Evolutionary conservation across 2,113 vertebrate species (phyloP).

Genomic region (Ophiodon elongatus): DNA sequence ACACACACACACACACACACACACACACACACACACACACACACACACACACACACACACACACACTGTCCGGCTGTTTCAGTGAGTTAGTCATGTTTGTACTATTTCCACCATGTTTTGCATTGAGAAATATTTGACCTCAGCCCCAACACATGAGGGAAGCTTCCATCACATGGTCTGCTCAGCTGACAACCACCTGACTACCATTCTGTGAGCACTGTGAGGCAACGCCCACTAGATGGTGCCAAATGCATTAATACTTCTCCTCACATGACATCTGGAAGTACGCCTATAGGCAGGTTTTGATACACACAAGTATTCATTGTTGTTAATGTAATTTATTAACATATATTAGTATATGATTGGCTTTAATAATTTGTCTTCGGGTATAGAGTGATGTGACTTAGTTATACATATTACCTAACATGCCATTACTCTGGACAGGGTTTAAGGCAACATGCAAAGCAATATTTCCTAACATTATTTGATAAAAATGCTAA

Average conservation of each 20-base stretch:
- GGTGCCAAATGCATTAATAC: conserved; percentile 45
- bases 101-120: neutral
- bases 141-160: neutral
- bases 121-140: neutral
- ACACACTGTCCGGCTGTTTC: too few species aligned
- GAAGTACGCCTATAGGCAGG: neutral
- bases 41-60: too few species aligned
- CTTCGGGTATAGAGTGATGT: neutral
- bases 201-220: neutral
- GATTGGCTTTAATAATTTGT: neutral
- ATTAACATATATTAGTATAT: neutral
- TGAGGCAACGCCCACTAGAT: conserved; percentile 59
- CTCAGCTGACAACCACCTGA: conserved; percentile 73
- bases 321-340: neutral
- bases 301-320: neutral
- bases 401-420: neutral
- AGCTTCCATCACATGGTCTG: conserved; percentile 2
- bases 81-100: neutral
- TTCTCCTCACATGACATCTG: neutral
- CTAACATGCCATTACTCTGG: neutral
- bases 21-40: too few species aligned
- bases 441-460: neutral
- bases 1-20: too few species aligned
- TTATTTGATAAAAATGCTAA: neutral
- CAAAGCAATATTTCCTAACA: neutral